These are phyloP conservation scores for Zingel zingel DNA, from an alignment of 2,113 vertebrate species.

Conservation along the genomic window DNA sequence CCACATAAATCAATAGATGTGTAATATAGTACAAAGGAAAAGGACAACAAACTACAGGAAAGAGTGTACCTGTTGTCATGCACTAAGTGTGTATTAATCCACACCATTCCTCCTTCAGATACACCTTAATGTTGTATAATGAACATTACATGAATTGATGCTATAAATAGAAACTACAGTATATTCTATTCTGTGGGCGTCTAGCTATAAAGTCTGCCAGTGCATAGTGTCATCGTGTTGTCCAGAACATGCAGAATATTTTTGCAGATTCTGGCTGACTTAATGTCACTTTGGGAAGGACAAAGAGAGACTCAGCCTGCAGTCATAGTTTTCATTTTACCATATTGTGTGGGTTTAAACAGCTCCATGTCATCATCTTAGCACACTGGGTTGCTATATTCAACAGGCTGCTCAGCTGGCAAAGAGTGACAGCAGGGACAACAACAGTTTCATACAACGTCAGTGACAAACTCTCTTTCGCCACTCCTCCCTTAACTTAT, in stretches of 20 bases:
- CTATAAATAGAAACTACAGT: background rate
- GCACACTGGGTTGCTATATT: background rate
- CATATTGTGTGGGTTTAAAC: background rate
- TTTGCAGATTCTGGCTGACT: background rate
- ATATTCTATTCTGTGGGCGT: background rate
- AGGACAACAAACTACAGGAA: background rate
- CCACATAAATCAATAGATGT: background rate
- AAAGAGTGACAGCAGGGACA: background rate
- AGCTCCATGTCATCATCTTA: slow-evolving; percentile 1
- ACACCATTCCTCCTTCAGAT: background rate
- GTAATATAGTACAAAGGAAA: no score
- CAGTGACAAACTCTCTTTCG: slow-evolving; percentile 46
- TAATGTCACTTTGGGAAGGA: slow-evolving; percentile 9
- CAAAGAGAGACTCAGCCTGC: background rate
- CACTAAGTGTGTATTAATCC: background rate
- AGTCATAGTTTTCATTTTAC: background rate
- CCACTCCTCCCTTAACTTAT: slow-evolving; percentile 26
- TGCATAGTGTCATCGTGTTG: background rate
- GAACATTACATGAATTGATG: background rate
- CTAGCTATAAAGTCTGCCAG: background rate
- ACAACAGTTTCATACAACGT: background rate
- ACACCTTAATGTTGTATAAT: background rate
- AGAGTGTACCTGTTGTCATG: background rate
- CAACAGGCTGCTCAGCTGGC: background rate
- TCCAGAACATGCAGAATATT: background rate